These are phyloP conservation scores for Cricetomys ansorgei DNA, from an alignment of 2,113 vertebrate species.

Conservation along the genomic window DNA sequence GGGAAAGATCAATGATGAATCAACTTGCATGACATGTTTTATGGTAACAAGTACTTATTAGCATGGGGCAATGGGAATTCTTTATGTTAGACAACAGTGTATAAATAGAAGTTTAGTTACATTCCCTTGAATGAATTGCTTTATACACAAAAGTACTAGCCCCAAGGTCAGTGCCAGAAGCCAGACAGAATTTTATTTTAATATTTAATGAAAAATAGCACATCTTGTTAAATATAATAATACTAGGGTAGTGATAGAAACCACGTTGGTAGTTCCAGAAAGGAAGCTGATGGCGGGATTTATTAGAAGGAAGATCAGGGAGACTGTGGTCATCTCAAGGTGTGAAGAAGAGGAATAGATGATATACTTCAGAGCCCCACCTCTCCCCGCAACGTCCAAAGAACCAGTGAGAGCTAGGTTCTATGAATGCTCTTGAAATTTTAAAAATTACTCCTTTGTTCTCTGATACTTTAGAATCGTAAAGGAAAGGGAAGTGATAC, in stretches of 20 bases:
- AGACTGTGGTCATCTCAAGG: not conserved
- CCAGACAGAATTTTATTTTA: not conserved
- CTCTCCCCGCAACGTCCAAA: not conserved
- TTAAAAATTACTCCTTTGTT: not conserved
- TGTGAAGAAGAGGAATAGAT: not conserved
- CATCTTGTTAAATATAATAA: not conserved
- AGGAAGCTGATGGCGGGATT: not conserved
- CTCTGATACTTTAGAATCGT: not conserved
- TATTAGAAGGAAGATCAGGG: not conserved
- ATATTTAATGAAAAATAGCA: not conserved
- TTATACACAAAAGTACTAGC: not conserved
- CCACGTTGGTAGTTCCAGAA: not conserved
- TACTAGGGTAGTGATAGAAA: not conserved
- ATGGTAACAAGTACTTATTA: constrained; percentile 8
- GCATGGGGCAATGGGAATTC: not conserved
- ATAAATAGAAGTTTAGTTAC: not conserved
- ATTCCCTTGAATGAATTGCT: not conserved
- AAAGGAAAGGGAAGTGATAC: not conserved
- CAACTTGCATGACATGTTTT: not conserved
- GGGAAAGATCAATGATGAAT: not conserved
- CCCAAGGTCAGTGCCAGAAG: not conserved
- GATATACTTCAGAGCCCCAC: not conserved
- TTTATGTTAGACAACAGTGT: not conserved
- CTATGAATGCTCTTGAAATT: not conserved
- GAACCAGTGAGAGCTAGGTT: not conserved